A percentile compares a stretch with the other conserved stretches of the same genome.
Evolutionary conservation across 2,797 vertebrate genomes (phyloP).

Genomic region (Neomorphus geoffroyi): DNA sequence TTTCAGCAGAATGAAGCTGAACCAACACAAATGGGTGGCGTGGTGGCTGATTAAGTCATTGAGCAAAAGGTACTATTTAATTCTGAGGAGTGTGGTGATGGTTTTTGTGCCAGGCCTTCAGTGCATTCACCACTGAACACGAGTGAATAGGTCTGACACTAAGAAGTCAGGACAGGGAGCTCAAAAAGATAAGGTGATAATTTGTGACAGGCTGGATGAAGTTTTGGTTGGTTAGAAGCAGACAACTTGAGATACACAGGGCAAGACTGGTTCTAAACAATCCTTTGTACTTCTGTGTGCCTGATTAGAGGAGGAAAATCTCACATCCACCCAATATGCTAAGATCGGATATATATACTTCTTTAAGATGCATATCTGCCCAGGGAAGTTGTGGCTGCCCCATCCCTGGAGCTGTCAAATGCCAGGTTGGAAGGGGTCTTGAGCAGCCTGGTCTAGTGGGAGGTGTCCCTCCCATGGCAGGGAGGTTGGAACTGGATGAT

Average conservation of each 20-base stretch:
- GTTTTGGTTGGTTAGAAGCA: not conserved
- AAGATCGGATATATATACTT: not conserved
- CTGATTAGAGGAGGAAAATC: not conserved
- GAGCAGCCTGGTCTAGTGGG: no score
- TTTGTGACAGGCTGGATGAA: not conserved
- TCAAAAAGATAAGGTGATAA: not conserved
- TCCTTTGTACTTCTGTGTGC: not conserved
- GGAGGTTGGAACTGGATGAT: no score
- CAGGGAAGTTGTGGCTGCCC: no score
- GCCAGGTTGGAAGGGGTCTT: no score
- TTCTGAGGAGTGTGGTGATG: not conserved
- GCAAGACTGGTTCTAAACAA: not conserved
- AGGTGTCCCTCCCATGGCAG: no score
- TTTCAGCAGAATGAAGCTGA: not conserved
- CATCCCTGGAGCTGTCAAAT: no score
- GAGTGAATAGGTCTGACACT: not conserved
- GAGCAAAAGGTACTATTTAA: not conserved
- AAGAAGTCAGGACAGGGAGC: not conserved
- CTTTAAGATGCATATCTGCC: not conserved
- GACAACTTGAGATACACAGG: not conserved
- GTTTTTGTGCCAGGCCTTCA: not conserved
- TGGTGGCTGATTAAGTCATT: not conserved
- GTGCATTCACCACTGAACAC: not conserved
- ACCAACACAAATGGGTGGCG: not conserved
- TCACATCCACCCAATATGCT: not conserved